Conservation (phyloP, 2,113 vertebrate species). For the Colossoma macropomum region DNA sequence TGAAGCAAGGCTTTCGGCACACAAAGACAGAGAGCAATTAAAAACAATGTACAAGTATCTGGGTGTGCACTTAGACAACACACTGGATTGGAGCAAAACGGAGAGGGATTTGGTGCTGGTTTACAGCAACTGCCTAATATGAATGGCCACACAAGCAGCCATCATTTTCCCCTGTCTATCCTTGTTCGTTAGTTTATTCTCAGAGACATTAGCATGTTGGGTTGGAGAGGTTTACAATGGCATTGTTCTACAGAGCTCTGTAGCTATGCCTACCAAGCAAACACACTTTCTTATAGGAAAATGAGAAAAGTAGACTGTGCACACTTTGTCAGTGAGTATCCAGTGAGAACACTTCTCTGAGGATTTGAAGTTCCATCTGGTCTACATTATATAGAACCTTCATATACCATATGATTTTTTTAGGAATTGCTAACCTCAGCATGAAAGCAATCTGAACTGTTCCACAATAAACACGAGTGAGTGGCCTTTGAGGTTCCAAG, state of each 20-base stretch:
- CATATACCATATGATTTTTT: background rate
- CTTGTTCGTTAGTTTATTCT: slow-evolving; percentile 20
- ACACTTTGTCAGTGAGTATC: background rate
- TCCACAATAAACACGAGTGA: slow-evolving; percentile 31
- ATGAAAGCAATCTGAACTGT: slow-evolving; percentile 33
- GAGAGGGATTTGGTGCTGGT: slow-evolving; percentile 31
- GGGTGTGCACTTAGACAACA: too few relatives aligned
- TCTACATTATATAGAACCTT: slow-evolving; percentile 13
- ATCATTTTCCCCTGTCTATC: background rate
- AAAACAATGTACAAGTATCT: too few relatives aligned
- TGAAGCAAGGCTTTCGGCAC: too few relatives aligned
- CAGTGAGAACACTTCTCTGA: slow-evolving; percentile 22
- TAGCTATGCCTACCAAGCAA: slow-evolving; percentile 50
- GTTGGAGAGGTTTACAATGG: slow-evolving; percentile 36
- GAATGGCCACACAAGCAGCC: slow-evolving; percentile 33
- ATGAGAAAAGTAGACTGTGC: slow-evolving; percentile 10
- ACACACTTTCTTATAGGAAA: slow-evolving; percentile 35
- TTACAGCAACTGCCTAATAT: slow-evolving; percentile 35
- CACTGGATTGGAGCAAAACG: background rate
- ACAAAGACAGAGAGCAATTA: too few relatives aligned
- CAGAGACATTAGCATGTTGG: slow-evolving; percentile 12
- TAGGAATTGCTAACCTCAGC: slow-evolving; percentile 19
- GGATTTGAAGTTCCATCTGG: slow-evolving; percentile 30
- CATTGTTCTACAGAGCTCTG: slow-evolving; percentile 34
- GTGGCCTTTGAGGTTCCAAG: background rate